Base-by-base conservation (phyloP, 2,113 vertebrate genomes). In the Lutjanus erythropterus region DNA sequence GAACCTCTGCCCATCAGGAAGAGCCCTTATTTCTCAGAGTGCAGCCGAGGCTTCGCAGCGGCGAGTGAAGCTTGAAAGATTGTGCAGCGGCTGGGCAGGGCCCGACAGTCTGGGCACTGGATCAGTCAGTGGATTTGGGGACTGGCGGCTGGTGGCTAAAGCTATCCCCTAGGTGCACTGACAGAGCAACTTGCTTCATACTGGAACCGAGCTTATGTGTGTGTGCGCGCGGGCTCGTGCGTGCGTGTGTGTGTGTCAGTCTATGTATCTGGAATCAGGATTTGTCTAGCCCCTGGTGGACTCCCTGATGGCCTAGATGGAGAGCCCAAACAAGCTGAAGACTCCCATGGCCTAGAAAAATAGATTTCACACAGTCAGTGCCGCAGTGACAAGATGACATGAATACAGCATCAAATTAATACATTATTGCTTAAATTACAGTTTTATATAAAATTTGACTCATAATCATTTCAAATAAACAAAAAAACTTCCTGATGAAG, bases 71-170 rank as follows among this genome's bases (percentile, higher is more conserved):
- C 86, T 71, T 90, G 84, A 87, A 89, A 90, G 79, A 86, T 89
- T 89, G 87, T 71, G 53, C 55, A n/a, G 78, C 25, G 78, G 83
- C 85, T 85, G 90, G 88, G 84, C 87, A 89, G 86, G 87, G 86
- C 65, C 87, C 35, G 79, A 90, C 83, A 81, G 90, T 87, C 90
- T 90, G 92, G 93, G 93, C 94, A 95, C 89, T 84, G 91, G 93
- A 95, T 95, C 93, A 95, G 90, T 93, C 91, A 89, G 90, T 90
- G 79, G 92, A 92, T 92, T 93, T 93, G 86, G 73, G 68, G 78
- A 75, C 86, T 81, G 82, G 86, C 65, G 81, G 86, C 88, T 91
- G 83, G 86, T 89, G 89, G 88, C 86, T 88, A 79, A 87, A 89
- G 88, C 87, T 86, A 71, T 90, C 89, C 92, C 89, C 87, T 69